Conservation (phyloP, 1,140 invertebrate species). For the Caerostris extrusa region DNA sequence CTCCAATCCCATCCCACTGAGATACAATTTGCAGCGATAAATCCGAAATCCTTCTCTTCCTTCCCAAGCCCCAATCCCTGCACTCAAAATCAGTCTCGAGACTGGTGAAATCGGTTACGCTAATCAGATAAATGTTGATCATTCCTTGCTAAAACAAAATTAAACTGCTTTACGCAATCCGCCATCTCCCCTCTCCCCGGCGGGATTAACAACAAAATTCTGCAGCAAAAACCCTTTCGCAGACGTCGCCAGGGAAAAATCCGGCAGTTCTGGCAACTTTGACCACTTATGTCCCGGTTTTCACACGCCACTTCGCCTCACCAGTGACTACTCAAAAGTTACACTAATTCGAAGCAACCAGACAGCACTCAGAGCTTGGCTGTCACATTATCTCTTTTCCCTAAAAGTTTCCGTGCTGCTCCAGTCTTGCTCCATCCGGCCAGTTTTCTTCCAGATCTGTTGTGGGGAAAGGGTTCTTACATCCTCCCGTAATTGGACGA, state of each 20-base stretch:
- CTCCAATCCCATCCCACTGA: neutral
- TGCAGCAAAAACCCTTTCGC: neutral
- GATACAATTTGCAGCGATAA: neutral
- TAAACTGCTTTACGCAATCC: neutral
- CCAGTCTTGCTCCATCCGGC: neutral
- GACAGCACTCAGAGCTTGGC: no score
- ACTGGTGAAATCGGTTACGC: neutral
- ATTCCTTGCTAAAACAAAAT: neutral
- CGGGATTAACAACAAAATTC: neutral
- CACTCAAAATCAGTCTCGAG: neutral
- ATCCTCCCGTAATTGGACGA: constrained; percentile 9
- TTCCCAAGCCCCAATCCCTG: neutral
- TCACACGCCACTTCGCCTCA: neutral
- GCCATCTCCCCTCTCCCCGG: neutral
- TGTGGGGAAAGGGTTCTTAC: neutral
- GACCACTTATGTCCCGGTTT: no score
- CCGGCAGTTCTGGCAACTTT: neutral
- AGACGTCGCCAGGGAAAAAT: neutral
- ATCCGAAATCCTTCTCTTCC: neutral
- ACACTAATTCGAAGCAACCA: neutral
- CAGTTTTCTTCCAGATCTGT: neutral
- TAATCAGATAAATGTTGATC: neutral
- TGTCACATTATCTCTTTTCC: neutral
- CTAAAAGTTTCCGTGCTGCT: neutral
- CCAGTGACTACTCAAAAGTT: constrained; percentile 6